phyloP scores from a whole-genome alignment of 2,797 vertebrate genomes.

The Tokudaia tokunoshimensis region DNA sequence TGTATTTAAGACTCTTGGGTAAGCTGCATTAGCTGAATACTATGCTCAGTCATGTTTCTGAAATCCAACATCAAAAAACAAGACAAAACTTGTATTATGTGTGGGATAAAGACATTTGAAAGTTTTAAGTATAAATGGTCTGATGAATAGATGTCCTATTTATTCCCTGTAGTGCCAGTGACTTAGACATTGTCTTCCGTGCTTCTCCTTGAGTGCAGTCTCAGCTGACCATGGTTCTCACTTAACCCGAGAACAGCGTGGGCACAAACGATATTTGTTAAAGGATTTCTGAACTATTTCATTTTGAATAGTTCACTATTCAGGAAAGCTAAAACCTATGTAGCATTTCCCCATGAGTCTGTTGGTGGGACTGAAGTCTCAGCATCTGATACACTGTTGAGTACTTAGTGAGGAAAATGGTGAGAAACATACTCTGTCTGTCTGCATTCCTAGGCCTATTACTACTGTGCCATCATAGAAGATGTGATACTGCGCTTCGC shows the following conservation, averaged over 20 bases:
- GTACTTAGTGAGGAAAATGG: not conserved
- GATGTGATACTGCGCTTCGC: conserved; percentile 96
- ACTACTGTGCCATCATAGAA: conserved; percentile 98
- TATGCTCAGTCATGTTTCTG: conserved; percentile 42
- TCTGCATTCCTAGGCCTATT: conserved; percentile 93
- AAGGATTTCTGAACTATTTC: conserved; percentile 57
- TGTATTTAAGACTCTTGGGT: conserved; percentile 20
- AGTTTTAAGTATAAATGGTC: conserved; percentile 40
- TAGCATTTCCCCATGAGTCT: not conserved
- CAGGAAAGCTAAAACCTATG: conserved; percentile 32
- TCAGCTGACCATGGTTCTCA: not conserved
- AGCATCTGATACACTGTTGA: not conserved
- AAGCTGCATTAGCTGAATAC: conserved; percentile 11
- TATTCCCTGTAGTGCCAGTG: conserved; percentile 40
- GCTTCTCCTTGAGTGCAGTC: conserved; percentile 33
- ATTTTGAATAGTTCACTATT: conserved; percentile 34
- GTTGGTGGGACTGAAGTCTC: not conserved
- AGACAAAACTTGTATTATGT: conserved; percentile 54
- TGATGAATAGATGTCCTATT: conserved; percentile 41
- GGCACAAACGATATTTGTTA: conserved; percentile 53
- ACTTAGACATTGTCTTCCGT: not conserved
- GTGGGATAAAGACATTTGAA: conserved; percentile 37
- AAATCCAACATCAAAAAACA: conserved; percentile 35
- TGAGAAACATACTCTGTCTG: conserved; percentile 33
- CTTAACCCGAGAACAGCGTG: not conserved